phyloP scores from a whole-genome alignment of 2,797 vertebrate genomes.

The Trachurus trachurus region DNA sequence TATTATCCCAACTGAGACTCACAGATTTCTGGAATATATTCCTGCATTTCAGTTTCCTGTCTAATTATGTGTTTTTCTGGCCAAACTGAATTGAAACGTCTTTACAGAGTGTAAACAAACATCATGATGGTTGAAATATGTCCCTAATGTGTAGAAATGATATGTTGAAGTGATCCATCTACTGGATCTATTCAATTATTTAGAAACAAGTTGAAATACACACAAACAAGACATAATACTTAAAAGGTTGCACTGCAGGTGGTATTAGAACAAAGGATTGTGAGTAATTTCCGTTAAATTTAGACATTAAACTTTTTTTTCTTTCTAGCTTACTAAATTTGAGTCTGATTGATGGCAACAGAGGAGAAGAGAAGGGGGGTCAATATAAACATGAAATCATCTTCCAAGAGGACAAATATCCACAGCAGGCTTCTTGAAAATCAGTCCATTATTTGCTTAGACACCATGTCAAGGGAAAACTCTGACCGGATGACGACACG shows the following conservation, averaged over 20 bases:
- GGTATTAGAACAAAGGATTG: background rate
- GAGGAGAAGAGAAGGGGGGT: background rate
- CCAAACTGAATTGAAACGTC: background rate
- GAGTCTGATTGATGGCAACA: background rate
- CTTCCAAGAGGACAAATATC: background rate
- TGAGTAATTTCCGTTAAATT: background rate
- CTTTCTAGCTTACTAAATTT: background rate
- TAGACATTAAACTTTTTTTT: background rate
- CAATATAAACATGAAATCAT: background rate
- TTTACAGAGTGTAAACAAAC: background rate
- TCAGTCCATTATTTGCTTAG: conserved; percentile 3
- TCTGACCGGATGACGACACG: conserved; percentile 5
- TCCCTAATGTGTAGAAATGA: too few relatives aligned
- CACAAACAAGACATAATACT: background rate
- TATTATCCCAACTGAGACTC: background rate
- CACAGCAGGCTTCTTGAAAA: conserved; percentile 15
- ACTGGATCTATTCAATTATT: background rate
- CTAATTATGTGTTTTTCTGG: background rate
- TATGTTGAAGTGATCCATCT: background rate
- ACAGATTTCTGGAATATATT: background rate
- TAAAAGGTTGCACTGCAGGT: background rate
- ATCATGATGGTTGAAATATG: background rate
- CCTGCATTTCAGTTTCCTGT: background rate
- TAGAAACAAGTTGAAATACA: background rate
- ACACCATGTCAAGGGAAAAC: background rate